phyloP scores from a whole-genome alignment of 1,140 invertebrate species.

The Sinonovacula constricta region DNA sequence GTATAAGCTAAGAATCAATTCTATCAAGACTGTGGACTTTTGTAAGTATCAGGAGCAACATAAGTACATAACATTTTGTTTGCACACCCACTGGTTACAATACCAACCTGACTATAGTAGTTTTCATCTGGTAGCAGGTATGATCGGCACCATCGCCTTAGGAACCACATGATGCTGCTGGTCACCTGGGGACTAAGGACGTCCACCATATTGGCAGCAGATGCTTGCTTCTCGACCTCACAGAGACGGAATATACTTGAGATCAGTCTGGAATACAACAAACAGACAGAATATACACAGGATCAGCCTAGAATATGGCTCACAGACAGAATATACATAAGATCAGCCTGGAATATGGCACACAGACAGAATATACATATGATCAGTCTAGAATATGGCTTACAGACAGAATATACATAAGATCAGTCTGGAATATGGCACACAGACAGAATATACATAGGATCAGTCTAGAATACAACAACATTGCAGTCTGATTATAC shows the following conservation, averaged over 20 bases:
- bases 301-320: no score
- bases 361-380: constrained; percentile 84
- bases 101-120: constrained; percentile 84
- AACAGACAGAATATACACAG: no score
- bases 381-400: no score
- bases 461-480: no score
- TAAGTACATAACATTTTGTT: no score
- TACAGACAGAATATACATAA: constrained; percentile 84
- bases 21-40: no score
- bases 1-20: no score
- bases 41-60: no score
- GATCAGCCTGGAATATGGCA: constrained; percentile 80
- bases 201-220: constrained; percentile 82
- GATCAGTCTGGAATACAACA: constrained; percentile 82
- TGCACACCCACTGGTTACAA: no score
- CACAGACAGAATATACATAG: no score
- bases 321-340: constrained; percentile 84
- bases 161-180: constrained; percentile 88
- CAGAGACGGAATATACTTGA: constrained; percentile 84
- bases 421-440: constrained; percentile 80
- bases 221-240: constrained; percentile 84
- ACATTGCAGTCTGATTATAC: no score
- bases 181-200: constrained; percentile 90
- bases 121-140: constrained; percentile 86
- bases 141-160: constrained; percentile 86